Percentiles rank a stretch among this genome's conserved stretches.
phyloP scores from a whole-genome alignment of 1,140 invertebrate genomes.

The Notospermus geniculatus region DNA sequence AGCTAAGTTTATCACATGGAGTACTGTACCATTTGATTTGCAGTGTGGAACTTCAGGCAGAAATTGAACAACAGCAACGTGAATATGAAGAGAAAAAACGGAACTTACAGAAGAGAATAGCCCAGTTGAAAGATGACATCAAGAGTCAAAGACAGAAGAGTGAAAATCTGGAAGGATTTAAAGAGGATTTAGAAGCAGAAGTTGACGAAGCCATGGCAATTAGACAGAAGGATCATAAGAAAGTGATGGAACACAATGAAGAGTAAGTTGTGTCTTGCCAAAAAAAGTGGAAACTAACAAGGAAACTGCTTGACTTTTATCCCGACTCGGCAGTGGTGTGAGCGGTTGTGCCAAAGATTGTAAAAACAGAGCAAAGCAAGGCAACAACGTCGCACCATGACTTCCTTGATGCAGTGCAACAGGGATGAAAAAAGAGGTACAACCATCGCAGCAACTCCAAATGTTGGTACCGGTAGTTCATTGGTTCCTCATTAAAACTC shows the following conservation, averaged over 20 bases:
- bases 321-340: not conserved
- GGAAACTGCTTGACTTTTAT: not conserved
- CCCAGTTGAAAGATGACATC: conserved; percentile 32
- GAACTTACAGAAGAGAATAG: conserved; percentile 32
- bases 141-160: conserved; percentile 25
- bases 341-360: no score
- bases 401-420: no score
- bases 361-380: no score
- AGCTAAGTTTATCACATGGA: not conserved
- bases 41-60: conserved; percentile 27
- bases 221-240: conserved; percentile 30
- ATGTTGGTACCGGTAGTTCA: no score
- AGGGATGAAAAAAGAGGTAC: no score
- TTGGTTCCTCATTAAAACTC: no score
- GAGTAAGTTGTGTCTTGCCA: conserved; percentile 28
- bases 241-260: conserved; percentile 32
- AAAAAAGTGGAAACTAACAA: not conserved
- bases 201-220: conserved; percentile 28
- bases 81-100: conserved; percentile 38
- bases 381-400: no score
- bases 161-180: conserved; percentile 28
- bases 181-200: conserved; percentile 32
- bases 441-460: no score
- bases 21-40: not conserved
- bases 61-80: conserved; percentile 31